phyloP scores from a whole-genome alignment of 2,113 vertebrate genomes.

The Aptenodytes forsteri region DNA sequence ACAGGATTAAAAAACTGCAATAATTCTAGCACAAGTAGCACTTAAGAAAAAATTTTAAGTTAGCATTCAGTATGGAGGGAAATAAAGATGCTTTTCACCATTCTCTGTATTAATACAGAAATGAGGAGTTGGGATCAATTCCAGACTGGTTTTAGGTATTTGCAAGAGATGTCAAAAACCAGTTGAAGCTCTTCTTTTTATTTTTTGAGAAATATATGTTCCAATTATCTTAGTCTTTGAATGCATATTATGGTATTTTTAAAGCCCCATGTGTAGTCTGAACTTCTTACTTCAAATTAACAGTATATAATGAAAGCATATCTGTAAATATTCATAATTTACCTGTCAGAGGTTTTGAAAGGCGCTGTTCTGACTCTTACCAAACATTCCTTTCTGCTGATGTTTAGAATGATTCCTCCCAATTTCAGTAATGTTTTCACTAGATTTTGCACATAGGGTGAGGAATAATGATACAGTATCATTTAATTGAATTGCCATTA shows the following conservation, averaged over 20 bases:
- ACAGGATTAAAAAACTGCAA: not conserved
- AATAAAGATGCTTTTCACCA: not conserved
- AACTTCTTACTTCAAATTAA: slow-evolving; percentile 28
- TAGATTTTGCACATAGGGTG: not conserved
- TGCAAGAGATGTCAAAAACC: not conserved
- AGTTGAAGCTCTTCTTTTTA: not conserved
- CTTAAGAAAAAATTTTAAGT: not conserved
- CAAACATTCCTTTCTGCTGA: slow-evolving; percentile 30
- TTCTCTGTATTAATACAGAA: not conserved
- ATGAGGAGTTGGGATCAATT: not conserved
- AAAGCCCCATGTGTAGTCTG: not conserved
- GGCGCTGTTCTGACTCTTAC: slow-evolving; percentile 11
- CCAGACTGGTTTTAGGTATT: not conserved
- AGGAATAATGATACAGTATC: slow-evolving; percentile 37
- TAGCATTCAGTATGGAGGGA: not conserved
- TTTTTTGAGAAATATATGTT: not conserved
- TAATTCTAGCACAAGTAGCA: not conserved
- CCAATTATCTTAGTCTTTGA: not conserved
- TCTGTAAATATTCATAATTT: slow-evolving; percentile 38
- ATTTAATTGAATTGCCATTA: slow-evolving; percentile 13
- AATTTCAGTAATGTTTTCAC: slow-evolving; percentile 53
- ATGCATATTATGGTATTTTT: not conserved
- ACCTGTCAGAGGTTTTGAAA: slow-evolving; percentile 36
- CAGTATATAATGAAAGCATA: not conserved
- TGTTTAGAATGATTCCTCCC: slow-evolving; percentile 38